Percentiles rank a stretch among this genome's conserved stretches.
phyloP scores from a whole-genome alignment of 2,113 vertebrate genomes.

The Scalopus aquaticus region DNA sequence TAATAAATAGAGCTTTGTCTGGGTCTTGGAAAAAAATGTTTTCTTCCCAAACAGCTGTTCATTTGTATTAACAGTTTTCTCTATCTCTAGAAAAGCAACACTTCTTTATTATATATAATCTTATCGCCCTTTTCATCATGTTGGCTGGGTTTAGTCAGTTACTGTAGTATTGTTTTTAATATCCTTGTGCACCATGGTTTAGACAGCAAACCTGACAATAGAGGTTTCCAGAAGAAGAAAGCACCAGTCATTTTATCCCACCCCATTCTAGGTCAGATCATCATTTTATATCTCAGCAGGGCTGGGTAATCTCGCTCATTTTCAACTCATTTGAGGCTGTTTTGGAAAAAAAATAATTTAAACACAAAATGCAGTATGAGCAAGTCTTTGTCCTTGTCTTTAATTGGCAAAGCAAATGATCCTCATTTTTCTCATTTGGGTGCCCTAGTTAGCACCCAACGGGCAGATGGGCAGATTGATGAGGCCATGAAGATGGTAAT shows the following conservation, averaged over 20 bases:
- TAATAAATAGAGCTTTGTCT: slow-evolving; percentile 74
- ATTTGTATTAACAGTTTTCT: slow-evolving; percentile 63
- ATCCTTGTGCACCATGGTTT: background rate
- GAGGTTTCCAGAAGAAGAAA: background rate
- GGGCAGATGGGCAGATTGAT: background rate
- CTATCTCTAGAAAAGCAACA: slow-evolving; percentile 32
- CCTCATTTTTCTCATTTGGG: background rate
- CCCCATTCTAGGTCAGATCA: accelerated
- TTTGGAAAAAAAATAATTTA: background rate
- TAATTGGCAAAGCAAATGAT: background rate
- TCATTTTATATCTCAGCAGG: accelerated
- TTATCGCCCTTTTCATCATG: background rate
- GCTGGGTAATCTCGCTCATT: background rate
- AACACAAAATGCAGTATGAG: background rate
- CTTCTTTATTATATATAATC: slow-evolving; percentile 14
- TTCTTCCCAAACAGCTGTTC: slow-evolving; percentile 75
- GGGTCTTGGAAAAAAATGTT: slow-evolving; percentile 66
- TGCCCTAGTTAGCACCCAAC: background rate
- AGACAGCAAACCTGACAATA: background rate
- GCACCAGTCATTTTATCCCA: accelerated
- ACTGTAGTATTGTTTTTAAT: background rate
- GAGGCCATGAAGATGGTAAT: background rate
- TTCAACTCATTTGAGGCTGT: background rate
- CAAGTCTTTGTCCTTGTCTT: background rate
- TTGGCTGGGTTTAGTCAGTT: background rate